Conservation (phyloP, 2,888 invertebrate species). For the Amphipyra tragopoginis region DNA sequence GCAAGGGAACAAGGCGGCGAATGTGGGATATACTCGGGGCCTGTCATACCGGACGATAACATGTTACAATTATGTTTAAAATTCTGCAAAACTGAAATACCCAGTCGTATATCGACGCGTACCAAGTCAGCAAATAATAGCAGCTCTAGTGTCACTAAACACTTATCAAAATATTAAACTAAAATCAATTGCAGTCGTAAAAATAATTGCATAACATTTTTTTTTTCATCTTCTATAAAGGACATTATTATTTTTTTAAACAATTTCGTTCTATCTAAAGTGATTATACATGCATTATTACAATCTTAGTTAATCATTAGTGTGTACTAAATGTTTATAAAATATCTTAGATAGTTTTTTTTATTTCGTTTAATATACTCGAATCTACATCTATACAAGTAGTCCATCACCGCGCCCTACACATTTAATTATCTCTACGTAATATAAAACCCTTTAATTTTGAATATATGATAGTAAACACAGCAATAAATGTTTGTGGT, state of each 20-base stretch:
- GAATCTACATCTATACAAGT: conserved; percentile 80
- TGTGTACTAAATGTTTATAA: conserved; percentile 84
- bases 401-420: conserved; percentile 83
- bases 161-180: conserved; percentile 69
- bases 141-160: conserved; percentile 66
- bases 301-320: conserved; percentile 76
- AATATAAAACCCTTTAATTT: conserved; percentile 77
- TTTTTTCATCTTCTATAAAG: conserved; percentile 62
- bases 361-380: conserved; percentile 76
- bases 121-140: conserved; percentile 65
- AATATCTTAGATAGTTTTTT: conserved; percentile 72
- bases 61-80: conserved; percentile 49
- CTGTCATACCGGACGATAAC: conserved; percentile 50
- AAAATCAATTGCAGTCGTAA: conserved; percentile 71
- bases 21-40: conserved; percentile 43
- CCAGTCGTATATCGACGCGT: conserved; percentile 53
- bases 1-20: conserved; percentile 14
- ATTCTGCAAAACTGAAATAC: conserved; percentile 57
- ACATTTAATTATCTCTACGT: conserved; percentile 77
- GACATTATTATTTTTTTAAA: conserved; percentile 68
- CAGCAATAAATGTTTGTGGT: conserved; percentile 72
- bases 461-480: conserved; percentile 75
- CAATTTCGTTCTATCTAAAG: conserved; percentile 82
- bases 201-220: conserved; percentile 60
- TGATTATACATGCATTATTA: conserved; percentile 81